These are phyloP conservation scores for Zalophus californianus DNA, from an alignment of 2,797 vertebrate genomes.

Conservation along the genomic window DNA sequence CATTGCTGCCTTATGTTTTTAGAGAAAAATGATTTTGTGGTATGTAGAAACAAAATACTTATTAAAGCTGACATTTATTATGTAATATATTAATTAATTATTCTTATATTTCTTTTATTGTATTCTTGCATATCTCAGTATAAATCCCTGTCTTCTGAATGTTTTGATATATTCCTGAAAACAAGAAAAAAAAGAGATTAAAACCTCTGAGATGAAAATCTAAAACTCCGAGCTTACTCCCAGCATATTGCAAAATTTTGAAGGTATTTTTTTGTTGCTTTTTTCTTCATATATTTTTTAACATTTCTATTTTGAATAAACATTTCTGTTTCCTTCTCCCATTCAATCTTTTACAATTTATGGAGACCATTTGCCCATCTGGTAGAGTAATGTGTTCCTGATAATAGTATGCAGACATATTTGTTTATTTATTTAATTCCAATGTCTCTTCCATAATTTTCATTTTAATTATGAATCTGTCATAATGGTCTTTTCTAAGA, in stretches of 20 bases:
- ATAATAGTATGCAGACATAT: background rate
- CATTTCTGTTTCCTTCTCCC: background rate
- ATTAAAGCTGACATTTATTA: background rate
- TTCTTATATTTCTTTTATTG: background rate
- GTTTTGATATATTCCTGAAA: background rate
- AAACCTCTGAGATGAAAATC: background rate
- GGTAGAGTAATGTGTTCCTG: background rate
- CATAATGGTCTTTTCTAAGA: background rate
- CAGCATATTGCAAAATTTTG: background rate
- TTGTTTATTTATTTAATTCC: background rate
- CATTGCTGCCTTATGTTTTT: background rate
- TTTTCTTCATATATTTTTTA: background rate
- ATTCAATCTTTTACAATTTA: background rate
- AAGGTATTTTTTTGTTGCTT: background rate
- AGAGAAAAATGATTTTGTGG: background rate
- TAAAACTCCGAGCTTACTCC: background rate
- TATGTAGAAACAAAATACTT: background rate
- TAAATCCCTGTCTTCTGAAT: background rate
- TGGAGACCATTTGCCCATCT: background rate
- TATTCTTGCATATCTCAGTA: background rate
- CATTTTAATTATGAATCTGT: background rate
- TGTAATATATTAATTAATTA: background rate
- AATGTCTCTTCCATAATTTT: background rate
- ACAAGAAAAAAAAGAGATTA: background rate
- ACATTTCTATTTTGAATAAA: background rate